Conservation (phyloP, 2,797 vertebrate species). For the Peromyscus eremicus region DNA sequence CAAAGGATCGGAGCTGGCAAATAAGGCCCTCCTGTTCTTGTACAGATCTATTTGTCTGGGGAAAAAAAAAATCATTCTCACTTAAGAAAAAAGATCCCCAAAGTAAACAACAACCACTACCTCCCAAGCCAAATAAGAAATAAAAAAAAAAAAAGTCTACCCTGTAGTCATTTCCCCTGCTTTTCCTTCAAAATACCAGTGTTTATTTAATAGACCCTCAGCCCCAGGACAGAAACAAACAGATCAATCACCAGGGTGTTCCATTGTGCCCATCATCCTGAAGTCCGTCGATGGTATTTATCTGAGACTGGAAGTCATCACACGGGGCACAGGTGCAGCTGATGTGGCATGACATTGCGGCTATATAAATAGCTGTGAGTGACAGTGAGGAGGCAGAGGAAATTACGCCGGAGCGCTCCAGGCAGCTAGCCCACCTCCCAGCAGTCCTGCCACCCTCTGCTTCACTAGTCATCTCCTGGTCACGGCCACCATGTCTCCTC, state of each 20-base stretch:
- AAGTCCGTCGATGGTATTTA: conserved; percentile 69
- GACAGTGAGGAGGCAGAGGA: conserved; percentile 61
- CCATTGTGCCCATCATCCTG: conserved; percentile 59
- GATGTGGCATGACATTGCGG: conserved; percentile 73
- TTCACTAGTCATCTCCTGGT: conserved; percentile 6
- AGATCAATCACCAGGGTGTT: conserved; percentile 61
- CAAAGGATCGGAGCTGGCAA: conserved; percentile 20
- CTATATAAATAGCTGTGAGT: conserved; percentile 53
- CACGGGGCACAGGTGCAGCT: conserved; percentile 73
- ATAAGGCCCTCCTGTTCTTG: conserved; percentile 42
- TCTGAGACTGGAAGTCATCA: conserved; percentile 75
- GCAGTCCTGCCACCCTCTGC: neutral
- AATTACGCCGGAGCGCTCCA: neutral
- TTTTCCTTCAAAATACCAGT: conserved; percentile 72
- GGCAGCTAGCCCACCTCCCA: conserved; percentile 23
- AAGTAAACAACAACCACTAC: conserved; percentile 58
- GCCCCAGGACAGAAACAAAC: conserved; percentile 70
- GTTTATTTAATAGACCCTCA: conserved; percentile 74
- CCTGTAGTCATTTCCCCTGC: conserved; percentile 53
- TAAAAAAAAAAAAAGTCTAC: conserved; percentile 42
- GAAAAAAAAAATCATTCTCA: conserved; percentile 42
- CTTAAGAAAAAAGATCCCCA: conserved; percentile 52
- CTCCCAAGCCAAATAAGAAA: conserved; percentile 68
- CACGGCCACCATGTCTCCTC: conserved; percentile 11
- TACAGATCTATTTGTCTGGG: neutral